These are phyloP conservation scores for Ammodytes dubius DNA, from an alignment of 2,113 vertebrate genomes.

Conservation along the genomic window DNA sequence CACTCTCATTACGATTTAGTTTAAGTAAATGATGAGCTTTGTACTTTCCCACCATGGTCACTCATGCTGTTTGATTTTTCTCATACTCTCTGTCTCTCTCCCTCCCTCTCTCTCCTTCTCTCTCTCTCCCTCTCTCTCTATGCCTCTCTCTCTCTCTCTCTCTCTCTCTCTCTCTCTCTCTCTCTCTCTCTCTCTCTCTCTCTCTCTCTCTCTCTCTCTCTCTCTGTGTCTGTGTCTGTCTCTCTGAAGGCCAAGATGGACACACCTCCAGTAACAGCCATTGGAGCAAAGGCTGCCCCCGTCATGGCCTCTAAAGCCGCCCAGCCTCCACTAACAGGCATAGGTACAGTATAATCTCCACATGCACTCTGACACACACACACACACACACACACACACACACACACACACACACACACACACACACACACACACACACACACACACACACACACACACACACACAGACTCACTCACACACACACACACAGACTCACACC, in stretches of 20 bases:
- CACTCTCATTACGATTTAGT: not conserved
- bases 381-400: not conserved
- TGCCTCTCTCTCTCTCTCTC: conserved; percentile 30
- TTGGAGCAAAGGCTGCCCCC: conserved; percentile 87
- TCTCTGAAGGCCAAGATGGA: conserved; percentile 89
- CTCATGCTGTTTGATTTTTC: not conserved
- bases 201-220: conserved; percentile 35
- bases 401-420: conserved; percentile 18
- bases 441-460: not conserved
- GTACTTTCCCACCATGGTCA: not conserved
- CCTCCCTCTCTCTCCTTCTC: conserved; percentile 20
- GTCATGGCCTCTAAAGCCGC: conserved; percentile 87
- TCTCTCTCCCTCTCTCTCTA: conserved; percentile 26
- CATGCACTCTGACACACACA: not conserved
- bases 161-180: conserved; percentile 24
- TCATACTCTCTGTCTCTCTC: not conserved
- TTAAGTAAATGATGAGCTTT: conserved; percentile 12
- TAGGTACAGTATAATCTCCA: conserved; percentile 83
- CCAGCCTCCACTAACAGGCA: conserved; percentile 88
- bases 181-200: too few species aligned
- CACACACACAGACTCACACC: conserved; percentile 18
- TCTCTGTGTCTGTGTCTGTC: not conserved
- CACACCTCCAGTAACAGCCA: conserved; percentile 82
- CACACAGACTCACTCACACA: not conserved
- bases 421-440: conserved; percentile 19